Percentiles rank a stretch among this genome's conserved stretches.
Evolutionary conservation across 37 sponge, comb jelly and placozoan genomes (phyloP).

Genomic region (Corticium candelabrum): DNA sequence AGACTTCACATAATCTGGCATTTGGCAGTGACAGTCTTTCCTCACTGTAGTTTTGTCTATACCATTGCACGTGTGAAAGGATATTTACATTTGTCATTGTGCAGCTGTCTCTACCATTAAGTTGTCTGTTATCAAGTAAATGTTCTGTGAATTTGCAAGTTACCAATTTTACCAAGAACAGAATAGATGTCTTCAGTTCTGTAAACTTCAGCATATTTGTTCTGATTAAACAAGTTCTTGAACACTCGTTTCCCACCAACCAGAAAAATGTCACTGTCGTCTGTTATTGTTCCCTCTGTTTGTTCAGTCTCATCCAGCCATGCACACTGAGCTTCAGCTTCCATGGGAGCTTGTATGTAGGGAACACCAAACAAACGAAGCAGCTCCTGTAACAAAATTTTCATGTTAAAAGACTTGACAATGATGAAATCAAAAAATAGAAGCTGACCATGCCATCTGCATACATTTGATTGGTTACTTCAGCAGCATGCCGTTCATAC

Average conservation of each 20-base stretch:
- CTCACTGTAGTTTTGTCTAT: too few species aligned
- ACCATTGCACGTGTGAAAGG: too few species aligned
- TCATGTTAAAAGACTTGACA: background rate
- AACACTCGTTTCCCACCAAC: conserved; percentile 83
- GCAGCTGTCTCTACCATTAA: background rate
- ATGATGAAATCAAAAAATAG: background rate
- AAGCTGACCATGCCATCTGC: conserved; percentile 25
- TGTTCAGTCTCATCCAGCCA: conserved; percentile 42
- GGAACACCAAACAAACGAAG: conserved; percentile 85
- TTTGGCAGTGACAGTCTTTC: too few species aligned
- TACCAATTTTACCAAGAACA: background rate
- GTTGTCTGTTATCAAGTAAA: background rate
- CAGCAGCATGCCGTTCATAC: conserved; percentile 46
- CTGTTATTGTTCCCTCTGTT: conserved; percentile 80
- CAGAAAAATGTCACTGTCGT: conserved; percentile 87
- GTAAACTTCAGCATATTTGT: conserved; percentile 15
- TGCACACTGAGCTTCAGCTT: conserved; percentile 99
- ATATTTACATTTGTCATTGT: background rate
- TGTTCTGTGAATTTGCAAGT: background rate
- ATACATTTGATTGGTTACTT: conserved; percentile 49
- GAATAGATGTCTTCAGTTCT: conserved; percentile 23
- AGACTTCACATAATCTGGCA: too few species aligned
- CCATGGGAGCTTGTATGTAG: conserved; percentile 69
- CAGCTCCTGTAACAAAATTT: conserved; percentile 67
- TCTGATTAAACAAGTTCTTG: conserved; percentile 73